These are phyloP conservation scores for Sarcophaga variegata DNA, from an alignment of 2,888 invertebrate species.

Conservation along the genomic window DNA sequence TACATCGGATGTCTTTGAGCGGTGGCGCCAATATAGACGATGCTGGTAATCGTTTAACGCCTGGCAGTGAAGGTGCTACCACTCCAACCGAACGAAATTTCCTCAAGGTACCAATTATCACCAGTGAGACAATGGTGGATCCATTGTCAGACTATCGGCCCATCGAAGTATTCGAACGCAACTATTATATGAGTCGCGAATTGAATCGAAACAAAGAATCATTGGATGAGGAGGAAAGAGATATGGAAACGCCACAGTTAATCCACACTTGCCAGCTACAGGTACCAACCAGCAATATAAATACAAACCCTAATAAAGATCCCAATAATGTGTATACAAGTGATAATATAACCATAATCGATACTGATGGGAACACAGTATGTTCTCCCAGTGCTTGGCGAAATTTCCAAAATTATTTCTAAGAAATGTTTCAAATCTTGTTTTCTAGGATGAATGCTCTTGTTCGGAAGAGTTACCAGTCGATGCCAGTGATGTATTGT, in stretches of 20 bases:
- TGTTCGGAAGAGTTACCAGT: conserved; percentile 79
- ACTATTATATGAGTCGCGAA: conserved; percentile 78
- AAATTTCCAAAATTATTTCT: background rate
- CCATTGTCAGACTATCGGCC: conserved; percentile 80
- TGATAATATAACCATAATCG: conserved; percentile 87
- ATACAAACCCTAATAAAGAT: conserved; percentile 74
- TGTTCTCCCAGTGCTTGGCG: conserved; percentile 65
- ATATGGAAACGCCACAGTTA: conserved; percentile 61
- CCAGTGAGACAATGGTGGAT: conserved; percentile 78
- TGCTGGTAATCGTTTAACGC: conserved; percentile 75
- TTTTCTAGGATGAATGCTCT: conserved; percentile 79
- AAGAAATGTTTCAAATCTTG: background rate
- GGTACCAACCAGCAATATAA: conserved; percentile 76
- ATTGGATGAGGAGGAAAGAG: conserved; percentile 68
- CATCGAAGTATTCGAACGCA: conserved; percentile 81
- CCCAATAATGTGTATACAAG: conserved; percentile 79
- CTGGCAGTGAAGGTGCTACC: conserved; percentile 71
- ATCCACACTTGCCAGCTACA: conserved; percentile 77
- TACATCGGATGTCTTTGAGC: conserved; percentile 77
- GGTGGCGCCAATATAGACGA: conserved; percentile 80
- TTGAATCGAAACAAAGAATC: conserved; percentile 74
- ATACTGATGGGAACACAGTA: conserved; percentile 84
- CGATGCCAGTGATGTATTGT: conserved; percentile 84
- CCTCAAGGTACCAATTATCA: conserved; percentile 78
- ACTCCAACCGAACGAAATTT: conserved; percentile 77